Conservation (phyloP, 2,113 vertebrate species). For the Callopanchax toddi region DNA sequence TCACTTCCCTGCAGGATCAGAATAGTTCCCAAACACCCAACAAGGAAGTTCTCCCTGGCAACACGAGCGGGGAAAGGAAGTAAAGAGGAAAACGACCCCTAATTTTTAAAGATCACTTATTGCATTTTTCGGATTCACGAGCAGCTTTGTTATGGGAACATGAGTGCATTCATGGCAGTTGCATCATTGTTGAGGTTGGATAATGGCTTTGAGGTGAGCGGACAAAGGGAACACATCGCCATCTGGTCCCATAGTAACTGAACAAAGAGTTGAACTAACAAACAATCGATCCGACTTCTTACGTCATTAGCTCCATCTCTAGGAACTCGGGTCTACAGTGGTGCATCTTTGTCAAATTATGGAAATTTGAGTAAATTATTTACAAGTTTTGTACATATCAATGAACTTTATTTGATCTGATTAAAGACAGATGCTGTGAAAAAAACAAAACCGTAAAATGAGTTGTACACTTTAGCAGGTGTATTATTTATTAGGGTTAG, state of each 20-base stretch:
- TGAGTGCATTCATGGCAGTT: conserved; percentile 13
- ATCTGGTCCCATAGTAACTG: conserved; percentile 18
- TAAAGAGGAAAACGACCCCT: conserved; percentile 48
- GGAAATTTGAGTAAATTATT: not conserved
- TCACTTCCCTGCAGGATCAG: conserved; percentile 42
- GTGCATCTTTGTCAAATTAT: not conserved
- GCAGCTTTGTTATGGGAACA: conserved; percentile 54
- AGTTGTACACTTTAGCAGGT: no score
- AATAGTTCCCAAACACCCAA: conserved; percentile 49
- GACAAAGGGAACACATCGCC: not conserved
- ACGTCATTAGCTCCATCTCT: not conserved
- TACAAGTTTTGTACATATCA: not conserved
- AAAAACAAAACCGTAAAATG: no score
- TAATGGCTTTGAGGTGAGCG: conserved; percentile 17
- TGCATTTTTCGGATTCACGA: conserved; percentile 50
- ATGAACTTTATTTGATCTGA: not conserved
- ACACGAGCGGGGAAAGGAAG: conserved; percentile 45
- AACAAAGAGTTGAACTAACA: not conserved
- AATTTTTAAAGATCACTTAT: conserved; percentile 16
- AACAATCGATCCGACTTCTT: not conserved
- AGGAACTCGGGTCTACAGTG: not conserved
- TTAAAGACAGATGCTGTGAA: not conserved
- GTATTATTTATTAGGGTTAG: no score
- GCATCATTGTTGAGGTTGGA: conserved; percentile 27
- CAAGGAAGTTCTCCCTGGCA: conserved; percentile 55